Percentiles rank a stretch among this genome's conserved stretches.
phyloP scores from a whole-genome alignment of 2,888 invertebrate genomes.

The Cyrtodaria siliqua region DNA sequence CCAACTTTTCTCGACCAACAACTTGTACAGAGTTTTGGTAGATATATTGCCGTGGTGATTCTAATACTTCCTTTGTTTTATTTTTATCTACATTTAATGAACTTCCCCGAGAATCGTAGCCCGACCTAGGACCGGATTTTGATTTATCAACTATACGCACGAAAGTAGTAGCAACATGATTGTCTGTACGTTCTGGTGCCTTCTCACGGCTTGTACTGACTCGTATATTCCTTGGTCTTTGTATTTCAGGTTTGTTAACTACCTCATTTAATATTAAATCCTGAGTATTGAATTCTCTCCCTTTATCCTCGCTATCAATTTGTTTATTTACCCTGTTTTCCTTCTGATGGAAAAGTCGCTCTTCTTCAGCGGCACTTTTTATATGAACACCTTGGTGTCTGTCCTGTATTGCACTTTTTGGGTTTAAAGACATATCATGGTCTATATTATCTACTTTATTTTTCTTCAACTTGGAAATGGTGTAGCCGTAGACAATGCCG shows the following conservation, averaged over 20 bases:
- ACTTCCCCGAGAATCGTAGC: background rate
- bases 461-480: conserved; percentile 1
- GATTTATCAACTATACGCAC: conserved; percentile 24
- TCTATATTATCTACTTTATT: background rate
- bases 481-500: conserved; percentile 41
- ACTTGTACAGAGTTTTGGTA: conserved; percentile 42
- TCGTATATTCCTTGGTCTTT: conserved; percentile 22
- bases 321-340: no score
- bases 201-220: conserved; percentile 27
- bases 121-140: no score
- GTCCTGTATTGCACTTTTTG: no score
- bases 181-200: conserved; percentile 4
- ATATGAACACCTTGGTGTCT: no score
- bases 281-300: no score
- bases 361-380: no score
- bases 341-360: no score
- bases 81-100: background rate
- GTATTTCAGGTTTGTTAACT: conserved; percentile 2
- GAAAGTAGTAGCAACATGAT: conserved; percentile 9
- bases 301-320: no score
- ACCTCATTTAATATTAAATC: no score
- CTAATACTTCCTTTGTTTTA: background rate
- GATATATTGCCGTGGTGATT: conserved; percentile 16
- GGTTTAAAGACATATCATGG: no score
- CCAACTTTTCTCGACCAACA: conserved; percentile 19